These are phyloP conservation scores for Condylura cristata DNA, from an alignment of 2,113 vertebrate species.

Conservation along the genomic window DNA sequence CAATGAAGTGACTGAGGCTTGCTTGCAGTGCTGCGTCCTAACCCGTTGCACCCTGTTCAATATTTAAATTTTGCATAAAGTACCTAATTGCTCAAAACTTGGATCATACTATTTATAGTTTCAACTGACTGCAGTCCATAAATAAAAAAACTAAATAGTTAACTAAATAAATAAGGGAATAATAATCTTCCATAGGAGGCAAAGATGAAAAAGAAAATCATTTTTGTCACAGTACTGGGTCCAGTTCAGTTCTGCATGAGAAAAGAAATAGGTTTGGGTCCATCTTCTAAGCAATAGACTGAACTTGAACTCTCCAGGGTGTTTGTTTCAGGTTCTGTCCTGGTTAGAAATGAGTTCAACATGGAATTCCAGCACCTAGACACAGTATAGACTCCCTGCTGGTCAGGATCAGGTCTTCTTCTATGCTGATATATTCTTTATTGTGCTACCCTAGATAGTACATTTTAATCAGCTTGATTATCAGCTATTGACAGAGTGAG, in stretches of 20 bases:
- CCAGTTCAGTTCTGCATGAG: background rate
- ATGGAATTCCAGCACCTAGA: background rate
- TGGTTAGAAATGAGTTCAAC: background rate
- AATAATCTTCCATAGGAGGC: background rate
- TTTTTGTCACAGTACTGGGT: background rate
- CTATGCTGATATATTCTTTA: background rate
- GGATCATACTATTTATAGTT: background rate
- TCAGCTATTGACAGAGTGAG: slow-evolving; percentile 7
- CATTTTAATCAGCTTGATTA: background rate
- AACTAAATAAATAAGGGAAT: background rate
- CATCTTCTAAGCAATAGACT: background rate
- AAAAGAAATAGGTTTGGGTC: background rate
- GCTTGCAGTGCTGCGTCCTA: too few species aligned
- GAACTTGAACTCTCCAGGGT: background rate
- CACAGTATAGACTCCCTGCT: background rate
- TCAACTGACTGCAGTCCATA: background rate
- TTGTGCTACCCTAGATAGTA: background rate
- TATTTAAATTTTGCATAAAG: background rate
- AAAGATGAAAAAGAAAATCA: background rate
- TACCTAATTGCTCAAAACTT: background rate
- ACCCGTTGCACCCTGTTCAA: too few species aligned
- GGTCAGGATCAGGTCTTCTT: background rate
- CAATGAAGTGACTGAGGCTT: too few species aligned
- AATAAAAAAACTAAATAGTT: background rate
- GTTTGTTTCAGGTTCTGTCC: background rate